Evolutionary conservation across 2,797 vertebrate genomes (phyloP), one percentile per base, ranked within the genome.

Genomic region (Phrynocephalus forsythii): DNA sequence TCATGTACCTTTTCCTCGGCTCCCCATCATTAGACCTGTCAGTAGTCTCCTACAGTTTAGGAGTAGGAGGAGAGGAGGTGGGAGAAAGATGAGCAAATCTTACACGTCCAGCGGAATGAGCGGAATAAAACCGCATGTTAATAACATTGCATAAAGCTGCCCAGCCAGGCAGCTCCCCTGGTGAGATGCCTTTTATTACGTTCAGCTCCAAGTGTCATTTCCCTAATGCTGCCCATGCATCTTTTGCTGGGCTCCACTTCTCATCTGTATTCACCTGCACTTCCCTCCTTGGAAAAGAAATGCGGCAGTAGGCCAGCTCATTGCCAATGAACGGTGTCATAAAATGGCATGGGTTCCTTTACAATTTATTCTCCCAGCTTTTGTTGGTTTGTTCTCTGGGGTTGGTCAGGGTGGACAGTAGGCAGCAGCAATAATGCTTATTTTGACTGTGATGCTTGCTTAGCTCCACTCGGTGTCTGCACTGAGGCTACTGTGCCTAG

Each of bases 181-280:
- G 6, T 63, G 80, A 92, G 84, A 22, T 87, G 81, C 52, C 90
- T 94, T 95, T 94, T 88, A 89, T 93, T 91, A 88, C 68, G 81
- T 92, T 95, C 85, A 79, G 67, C 78, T 91, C 81, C 80, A 91
- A 93, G 71, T 79, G 81, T 67, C 91, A 90, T 89, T 92, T 90
- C 60, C 80, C 60, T 93, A 91, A 91, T 82, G 75, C 52, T 87
- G 44, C 15, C 80, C 87, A 89, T 93, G 84, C 78, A 80, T 94
- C 93, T 94, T 88, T 60, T 56, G 18, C 48, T 78, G 79, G 79
- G 84, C 87, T 92, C 85, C 87, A 89, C 87, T 87, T 91, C 63
- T 90, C 86, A 92, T 90, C 89, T 88, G 48, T 78, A 85, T 26
- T 50, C 68, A 68, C 50, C 84, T 1, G 0, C 28, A 33, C 52